phyloP scores from a whole-genome alignment of 2,888 invertebrate species.

The Agrilus cyanescens region DNA sequence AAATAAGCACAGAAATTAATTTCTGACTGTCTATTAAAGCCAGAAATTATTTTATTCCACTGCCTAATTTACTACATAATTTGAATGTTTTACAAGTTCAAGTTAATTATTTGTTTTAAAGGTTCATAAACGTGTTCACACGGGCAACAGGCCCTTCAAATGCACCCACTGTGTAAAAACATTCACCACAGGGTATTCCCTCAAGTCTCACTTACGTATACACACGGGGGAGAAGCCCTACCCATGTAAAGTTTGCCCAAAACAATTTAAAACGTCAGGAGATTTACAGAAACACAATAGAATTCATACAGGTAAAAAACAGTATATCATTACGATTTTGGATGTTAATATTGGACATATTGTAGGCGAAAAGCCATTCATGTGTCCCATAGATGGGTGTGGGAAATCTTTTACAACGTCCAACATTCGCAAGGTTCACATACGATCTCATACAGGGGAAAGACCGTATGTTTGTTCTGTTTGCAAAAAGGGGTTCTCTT shows the following conservation, averaged over 20 bases:
- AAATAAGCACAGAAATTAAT: no score
- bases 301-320: conserved; percentile 31
- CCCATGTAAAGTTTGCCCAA: conserved; percentile 26
- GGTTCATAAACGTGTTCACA: conserved; percentile 43
- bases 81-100: neutral
- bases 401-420: conserved; percentile 55
- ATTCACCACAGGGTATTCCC: conserved; percentile 40
- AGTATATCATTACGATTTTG: no score
- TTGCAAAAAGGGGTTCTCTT: conserved; percentile 53
- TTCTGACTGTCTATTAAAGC: no score
- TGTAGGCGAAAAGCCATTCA: conserved; percentile 39
- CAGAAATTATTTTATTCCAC: no score
- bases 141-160: conserved; percentile 38
- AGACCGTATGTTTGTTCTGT: conserved; percentile 49
- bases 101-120: conserved; percentile 19
- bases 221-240: conserved; percentile 41
- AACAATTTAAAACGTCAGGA: conserved; percentile 32
- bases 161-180: conserved; percentile 41
- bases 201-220: conserved; percentile 40
- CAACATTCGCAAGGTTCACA: conserved; percentile 55
- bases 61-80: no score
- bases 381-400: conserved; percentile 45
- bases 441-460: conserved; percentile 56
- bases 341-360: conserved; percentile 1
- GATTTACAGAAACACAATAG: conserved; percentile 33